phyloP scores from a whole-genome alignment of 2,113 vertebrate species.

The Microcebus ravelobensis region DNA sequence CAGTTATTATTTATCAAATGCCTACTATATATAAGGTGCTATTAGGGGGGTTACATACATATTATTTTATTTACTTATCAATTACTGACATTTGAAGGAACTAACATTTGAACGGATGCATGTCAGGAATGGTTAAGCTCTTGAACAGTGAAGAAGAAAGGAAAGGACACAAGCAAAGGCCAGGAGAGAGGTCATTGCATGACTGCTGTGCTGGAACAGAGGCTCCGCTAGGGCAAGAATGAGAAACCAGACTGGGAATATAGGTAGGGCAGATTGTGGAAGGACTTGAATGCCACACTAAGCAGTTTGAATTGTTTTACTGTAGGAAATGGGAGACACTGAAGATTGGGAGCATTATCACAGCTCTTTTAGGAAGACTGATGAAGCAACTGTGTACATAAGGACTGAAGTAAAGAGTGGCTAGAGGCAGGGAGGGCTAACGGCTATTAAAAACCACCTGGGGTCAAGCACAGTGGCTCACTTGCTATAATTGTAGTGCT shows the following conservation, averaged over 20 bases:
- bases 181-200: background rate
- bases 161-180: background rate
- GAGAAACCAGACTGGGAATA: background rate
- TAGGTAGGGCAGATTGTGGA: background rate
- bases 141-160: background rate
- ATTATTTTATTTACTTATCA: background rate
- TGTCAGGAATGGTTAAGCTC: background rate
- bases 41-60: background rate
- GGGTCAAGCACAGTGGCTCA: too few species aligned
- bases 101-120: background rate
- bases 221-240: background rate
- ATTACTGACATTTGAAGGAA: background rate
- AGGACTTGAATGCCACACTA: background rate
- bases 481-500: too few species aligned
- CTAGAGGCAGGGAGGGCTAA: background rate
- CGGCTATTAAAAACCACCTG: background rate
- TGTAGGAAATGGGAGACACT: background rate
- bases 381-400: background rate
- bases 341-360: background rate
- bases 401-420: background rate
- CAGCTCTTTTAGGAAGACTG: background rate
- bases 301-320: background rate
- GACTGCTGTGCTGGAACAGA: background rate
- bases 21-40: background rate
- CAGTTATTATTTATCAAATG: background rate